Conservation (phyloP, 1,140 invertebrate species). For the Orussus abietinus region DNA sequence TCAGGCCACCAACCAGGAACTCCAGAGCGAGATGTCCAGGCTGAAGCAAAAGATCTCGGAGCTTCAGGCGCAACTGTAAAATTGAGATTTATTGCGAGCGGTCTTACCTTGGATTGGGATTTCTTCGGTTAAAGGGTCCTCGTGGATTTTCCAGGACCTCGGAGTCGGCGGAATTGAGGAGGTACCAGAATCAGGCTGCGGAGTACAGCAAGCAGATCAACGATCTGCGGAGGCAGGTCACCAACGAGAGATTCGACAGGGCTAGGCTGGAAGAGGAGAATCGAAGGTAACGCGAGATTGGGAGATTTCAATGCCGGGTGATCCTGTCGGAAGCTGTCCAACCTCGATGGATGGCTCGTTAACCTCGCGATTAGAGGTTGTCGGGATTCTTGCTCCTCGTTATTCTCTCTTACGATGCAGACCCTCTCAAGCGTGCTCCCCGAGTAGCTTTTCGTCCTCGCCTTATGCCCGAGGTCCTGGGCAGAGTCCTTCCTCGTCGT, state of each 20-base stretch:
- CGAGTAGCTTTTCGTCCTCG: not conserved
- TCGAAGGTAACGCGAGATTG: conserved; percentile 35
- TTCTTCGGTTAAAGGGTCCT: no score
- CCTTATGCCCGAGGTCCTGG: not conserved
- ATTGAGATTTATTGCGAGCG: no score
- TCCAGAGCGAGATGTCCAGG: conserved; percentile 50
- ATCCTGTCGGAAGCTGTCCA: not conserved
- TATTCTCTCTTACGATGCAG: not conserved
- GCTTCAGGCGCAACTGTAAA: conserved; percentile 56
- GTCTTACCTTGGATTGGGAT: no score
- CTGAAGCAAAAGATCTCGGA: conserved; percentile 49
- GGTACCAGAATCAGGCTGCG: conserved; percentile 55
- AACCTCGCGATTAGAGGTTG: no score
- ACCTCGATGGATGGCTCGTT: no score
- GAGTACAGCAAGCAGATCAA: conserved; percentile 56
- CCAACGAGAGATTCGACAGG: conserved; percentile 54
- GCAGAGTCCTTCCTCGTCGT: not conserved
- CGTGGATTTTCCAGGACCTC: conserved; percentile 45
- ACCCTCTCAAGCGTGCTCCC: not conserved
- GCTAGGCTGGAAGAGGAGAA: conserved; percentile 41
- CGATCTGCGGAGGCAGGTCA: conserved; percentile 55
- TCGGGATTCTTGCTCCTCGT: no score
- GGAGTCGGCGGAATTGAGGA: conserved; percentile 52
- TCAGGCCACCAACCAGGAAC: conserved; percentile 51
- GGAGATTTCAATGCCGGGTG: no score